These are phyloP conservation scores for Sternotherus odoratus DNA, from an alignment of 2,797 vertebrate genomes.

Conservation along the genomic window DNA sequence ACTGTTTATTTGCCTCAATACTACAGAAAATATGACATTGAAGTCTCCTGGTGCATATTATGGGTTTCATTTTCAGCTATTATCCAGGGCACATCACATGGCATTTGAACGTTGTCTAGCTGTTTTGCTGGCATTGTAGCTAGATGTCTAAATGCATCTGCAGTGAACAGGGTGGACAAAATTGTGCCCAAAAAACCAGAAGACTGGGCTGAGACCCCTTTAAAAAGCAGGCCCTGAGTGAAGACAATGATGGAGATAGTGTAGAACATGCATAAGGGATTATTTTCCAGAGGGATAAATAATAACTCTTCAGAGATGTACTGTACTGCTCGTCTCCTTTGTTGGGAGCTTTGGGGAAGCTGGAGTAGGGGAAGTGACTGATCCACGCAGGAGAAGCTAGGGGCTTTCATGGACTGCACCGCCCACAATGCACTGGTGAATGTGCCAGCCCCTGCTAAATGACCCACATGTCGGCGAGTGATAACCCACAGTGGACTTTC, in stretches of 20 bases:
- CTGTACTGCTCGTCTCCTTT: not conserved
- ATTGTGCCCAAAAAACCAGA: fast-evolving
- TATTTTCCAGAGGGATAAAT: fast-evolving
- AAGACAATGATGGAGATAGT: fast-evolving
- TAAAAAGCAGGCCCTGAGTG: fast-evolving
- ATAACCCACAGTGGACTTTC: constrained; percentile 61
- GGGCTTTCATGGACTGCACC: not conserved
- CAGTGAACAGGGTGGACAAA: not conserved
- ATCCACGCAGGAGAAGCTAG: not conserved
- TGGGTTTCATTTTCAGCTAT: not conserved
- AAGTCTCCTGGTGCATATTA: not conserved
- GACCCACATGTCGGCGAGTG: not conserved
- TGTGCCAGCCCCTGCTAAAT: not conserved
- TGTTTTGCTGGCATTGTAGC: not conserved
- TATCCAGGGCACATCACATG: not conserved
- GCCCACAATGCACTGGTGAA: fast-evolving
- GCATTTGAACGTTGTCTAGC: fast-evolving
- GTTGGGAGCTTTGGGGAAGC: not conserved
- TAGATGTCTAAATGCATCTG: not conserved
- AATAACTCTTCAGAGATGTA: not conserved
- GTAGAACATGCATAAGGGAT: fast-evolving
- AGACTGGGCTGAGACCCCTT: fast-evolving
- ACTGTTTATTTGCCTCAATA: not conserved
- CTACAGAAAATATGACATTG: not conserved
- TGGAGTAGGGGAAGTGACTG: not conserved